A percentile compares a stretch with the other conserved stretches of the same genome.
These are phyloP conservation scores for Drosophila phalerata DNA, from an alignment of 2,888 invertebrate species.

Conservation along the genomic window DNA sequence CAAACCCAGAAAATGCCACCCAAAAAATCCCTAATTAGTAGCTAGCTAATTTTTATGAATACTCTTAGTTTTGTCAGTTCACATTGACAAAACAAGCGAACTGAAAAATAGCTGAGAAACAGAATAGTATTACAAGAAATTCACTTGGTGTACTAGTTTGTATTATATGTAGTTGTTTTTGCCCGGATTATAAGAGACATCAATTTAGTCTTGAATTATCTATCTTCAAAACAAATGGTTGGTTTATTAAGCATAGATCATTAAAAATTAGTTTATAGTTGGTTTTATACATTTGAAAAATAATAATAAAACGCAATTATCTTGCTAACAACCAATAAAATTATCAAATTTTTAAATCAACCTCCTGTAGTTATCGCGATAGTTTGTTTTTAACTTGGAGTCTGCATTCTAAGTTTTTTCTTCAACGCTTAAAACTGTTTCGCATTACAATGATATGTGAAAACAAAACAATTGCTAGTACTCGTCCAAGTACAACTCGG, in stretches of 20 bases:
- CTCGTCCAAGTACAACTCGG: background rate
- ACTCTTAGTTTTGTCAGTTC: background rate
- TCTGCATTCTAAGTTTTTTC: background rate
- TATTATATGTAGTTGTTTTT: background rate
- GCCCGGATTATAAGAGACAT: background rate
- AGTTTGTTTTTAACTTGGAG: background rate
- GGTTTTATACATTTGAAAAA: background rate
- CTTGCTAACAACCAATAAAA: too few relatives aligned
- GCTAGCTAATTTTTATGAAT: background rate
- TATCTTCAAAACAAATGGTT: background rate
- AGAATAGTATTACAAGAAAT: background rate
- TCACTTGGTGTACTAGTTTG: too few relatives aligned
- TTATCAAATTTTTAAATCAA: too few relatives aligned
- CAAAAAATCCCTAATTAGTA: slow-evolving; percentile 14
- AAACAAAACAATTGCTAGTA: slow-evolving; percentile 16
- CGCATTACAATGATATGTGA: slow-evolving; percentile 19
- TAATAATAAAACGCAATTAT: too few relatives aligned
- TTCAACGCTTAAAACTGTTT: background rate
- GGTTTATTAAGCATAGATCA: background rate
- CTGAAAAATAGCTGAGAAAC: background rate
- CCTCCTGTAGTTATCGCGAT: too few relatives aligned
- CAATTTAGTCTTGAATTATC: background rate
- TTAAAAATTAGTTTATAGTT: background rate
- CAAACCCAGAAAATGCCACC: slow-evolving; percentile 12
- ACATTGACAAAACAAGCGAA: background rate